Evolutionary conservation across 2,113 vertebrate genomes (phyloP).

Genomic region (Myxocyprinus asiaticus): DNA sequence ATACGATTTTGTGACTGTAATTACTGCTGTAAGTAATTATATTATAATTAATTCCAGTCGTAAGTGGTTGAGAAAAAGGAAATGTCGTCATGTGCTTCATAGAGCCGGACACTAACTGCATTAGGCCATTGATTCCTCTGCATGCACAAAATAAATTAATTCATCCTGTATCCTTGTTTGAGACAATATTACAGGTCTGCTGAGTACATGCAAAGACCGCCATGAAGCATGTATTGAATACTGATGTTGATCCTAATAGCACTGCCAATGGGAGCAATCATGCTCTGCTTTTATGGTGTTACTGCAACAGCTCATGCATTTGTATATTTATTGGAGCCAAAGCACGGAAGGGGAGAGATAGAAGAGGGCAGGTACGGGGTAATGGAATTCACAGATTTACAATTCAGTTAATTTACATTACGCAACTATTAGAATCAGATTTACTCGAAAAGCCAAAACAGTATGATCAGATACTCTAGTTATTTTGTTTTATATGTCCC

Average conservation of each 20-base stretch:
- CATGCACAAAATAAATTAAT: constrained; percentile 38
- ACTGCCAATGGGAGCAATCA: constrained; percentile 27
- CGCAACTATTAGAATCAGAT: not conserved
- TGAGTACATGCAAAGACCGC: constrained; percentile 13
- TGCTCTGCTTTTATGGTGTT: constrained; percentile 18
- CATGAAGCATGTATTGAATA: constrained; percentile 3
- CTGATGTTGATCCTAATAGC: constrained; percentile 26
- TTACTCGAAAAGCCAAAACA: too few relatives aligned
- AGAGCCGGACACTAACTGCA: constrained; percentile 31
- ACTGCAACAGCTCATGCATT: constrained; percentile 24
- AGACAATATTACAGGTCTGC: constrained; percentile 14
- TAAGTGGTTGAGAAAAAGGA: not conserved
- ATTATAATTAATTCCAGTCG: constrained; percentile 28
- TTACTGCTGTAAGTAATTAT: constrained; percentile 28
- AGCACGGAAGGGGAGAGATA: not conserved
- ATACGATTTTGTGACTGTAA: constrained; percentile 26
- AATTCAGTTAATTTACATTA: constrained; percentile 14
- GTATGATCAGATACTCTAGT: not conserved
- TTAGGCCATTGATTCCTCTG: constrained; percentile 41
- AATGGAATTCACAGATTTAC: constrained; percentile 26
- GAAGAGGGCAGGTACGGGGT: constrained; percentile 12
- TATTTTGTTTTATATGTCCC: not conserved
- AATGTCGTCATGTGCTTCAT: not conserved
- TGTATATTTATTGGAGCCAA: constrained; percentile 29
- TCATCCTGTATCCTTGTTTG: constrained; percentile 10